These are phyloP conservation scores for Drosophila falleni DNA, from an alignment of 2,888 invertebrate genomes.

Conservation along the genomic window DNA sequence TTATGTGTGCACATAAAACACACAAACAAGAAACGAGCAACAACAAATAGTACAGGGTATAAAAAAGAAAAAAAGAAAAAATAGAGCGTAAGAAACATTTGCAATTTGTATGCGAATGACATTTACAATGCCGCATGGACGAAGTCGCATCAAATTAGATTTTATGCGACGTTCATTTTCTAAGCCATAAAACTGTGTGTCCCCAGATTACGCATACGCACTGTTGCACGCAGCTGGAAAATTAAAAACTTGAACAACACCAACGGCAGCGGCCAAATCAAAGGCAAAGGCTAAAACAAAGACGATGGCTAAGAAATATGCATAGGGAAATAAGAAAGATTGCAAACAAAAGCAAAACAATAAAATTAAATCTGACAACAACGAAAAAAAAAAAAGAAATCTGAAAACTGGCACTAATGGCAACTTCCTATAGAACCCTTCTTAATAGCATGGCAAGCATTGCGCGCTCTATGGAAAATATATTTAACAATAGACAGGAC, in stretches of 20 bases:
- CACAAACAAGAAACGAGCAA: neutral
- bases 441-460: conserved; percentile 25
- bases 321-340: conserved; percentile 41
- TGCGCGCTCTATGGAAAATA: conserved; percentile 62
- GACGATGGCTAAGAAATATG: conserved; percentile 21
- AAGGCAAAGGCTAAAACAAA: neutral
- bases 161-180: conserved; percentile 70
- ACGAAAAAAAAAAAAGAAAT: conserved; percentile 48
- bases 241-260: conserved; percentile 54
- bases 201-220: conserved; percentile 76
- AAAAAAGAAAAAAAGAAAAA: conserved; percentile 1
- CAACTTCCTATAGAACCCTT: conserved; percentile 49
- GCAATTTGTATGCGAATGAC: conserved; percentile 67
- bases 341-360: conserved; percentile 73
- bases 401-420: conserved; percentile 67
- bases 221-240: conserved; percentile 70
- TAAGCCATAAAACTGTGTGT: conserved; percentile 72
- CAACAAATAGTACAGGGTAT: neutral
- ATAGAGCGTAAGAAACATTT: conserved; percentile 30
- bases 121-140: conserved; percentile 53
- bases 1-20: conserved; percentile 45
- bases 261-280: neutral
- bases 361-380: conserved; percentile 81
- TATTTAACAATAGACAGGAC: conserved; percentile 65
- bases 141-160: conserved; percentile 58